A percentile compares a stretch with the other conserved stretches of the same genome.
These are phyloP conservation scores for Meliscaeva auricollis DNA, from an alignment of 2,888 invertebrate genomes.

Conservation along the genomic window DNA sequence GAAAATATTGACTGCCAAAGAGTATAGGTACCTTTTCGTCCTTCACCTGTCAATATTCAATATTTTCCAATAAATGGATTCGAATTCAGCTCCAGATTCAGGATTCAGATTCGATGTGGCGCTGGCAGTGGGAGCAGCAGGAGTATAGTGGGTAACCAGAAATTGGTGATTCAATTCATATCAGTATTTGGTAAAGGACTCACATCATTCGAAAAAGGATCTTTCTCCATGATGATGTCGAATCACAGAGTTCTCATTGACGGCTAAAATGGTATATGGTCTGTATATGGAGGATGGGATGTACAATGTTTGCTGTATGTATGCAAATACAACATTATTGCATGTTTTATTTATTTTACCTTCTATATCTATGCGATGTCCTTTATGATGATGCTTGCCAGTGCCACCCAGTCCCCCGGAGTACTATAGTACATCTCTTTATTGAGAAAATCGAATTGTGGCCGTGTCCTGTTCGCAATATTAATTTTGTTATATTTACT, in stretches of 20 bases:
- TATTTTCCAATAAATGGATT: constrained; percentile 68
- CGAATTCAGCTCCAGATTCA: constrained; percentile 14
- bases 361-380: constrained; percentile 21
- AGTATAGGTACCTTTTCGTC: constrained; percentile 13
- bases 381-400: constrained; percentile 11
- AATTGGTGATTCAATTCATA: constrained; percentile 73
- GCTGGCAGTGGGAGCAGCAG: neutral
- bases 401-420: no score
- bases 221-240: neutral
- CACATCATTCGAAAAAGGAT: constrained; percentile 36
- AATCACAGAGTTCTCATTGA: constrained; percentile 54
- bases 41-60: constrained; percentile 66
- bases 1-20: neutral
- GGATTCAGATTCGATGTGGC: neutral
- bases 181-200: constrained; percentile 50
- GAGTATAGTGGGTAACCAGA: constrained; percentile 43
- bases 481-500: constrained; percentile 68
- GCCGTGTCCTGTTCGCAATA: constrained; percentile 56
- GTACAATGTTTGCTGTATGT: constrained; percentile 29
- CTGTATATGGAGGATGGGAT: neutral
- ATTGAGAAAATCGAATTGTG: constrained; percentile 42
- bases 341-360: constrained; percentile 70
- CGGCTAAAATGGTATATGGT: constrained; percentile 10
- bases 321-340: constrained; percentile 73
- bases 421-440: neutral